Conservation (phyloP, 2,888 invertebrate genomes). For the Dioctria rufipes region DNA sequence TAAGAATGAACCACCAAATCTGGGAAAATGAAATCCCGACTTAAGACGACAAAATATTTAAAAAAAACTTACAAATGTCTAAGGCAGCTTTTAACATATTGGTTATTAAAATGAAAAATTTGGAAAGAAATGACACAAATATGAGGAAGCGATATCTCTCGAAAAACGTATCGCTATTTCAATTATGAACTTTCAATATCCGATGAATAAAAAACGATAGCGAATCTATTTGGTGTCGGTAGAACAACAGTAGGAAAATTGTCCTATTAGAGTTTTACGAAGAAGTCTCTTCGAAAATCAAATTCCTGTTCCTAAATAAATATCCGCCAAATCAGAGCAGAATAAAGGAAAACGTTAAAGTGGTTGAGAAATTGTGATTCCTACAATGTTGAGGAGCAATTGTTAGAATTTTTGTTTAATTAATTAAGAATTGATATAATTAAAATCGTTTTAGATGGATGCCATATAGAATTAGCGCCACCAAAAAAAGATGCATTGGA, state of each 20-base stretch:
- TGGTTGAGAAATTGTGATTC: background rate
- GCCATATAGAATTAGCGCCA: background rate
- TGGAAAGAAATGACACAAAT: too few relatives aligned
- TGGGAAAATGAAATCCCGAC: background rate
- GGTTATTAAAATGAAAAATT: too few relatives aligned
- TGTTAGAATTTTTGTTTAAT: background rate
- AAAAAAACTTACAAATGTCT: too few relatives aligned
- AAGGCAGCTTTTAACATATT: too few relatives aligned
- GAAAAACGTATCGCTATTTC: too few relatives aligned
- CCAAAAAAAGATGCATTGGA: background rate
- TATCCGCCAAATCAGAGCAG: background rate
- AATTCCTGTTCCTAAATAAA: background rate
- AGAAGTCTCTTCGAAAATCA: too few relatives aligned
- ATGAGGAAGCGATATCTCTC: too few relatives aligned
- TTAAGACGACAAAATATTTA: background rate
- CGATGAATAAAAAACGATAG: background rate
- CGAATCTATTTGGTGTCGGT: conserved; percentile 6
- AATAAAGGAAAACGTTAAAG: background rate
- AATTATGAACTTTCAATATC: too few relatives aligned
- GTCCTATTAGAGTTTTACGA: too few relatives aligned
- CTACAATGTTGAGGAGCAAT: background rate
- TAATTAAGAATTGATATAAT: background rate
- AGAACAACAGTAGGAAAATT: conserved; percentile 16
- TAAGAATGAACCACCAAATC: background rate
- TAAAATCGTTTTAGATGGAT: background rate